Percentiles rank a stretch among this genome's conserved stretches.
Conservation (phyloP, 2,888 invertebrate species). For the Sinohyriopsis cumingii region DNA sequence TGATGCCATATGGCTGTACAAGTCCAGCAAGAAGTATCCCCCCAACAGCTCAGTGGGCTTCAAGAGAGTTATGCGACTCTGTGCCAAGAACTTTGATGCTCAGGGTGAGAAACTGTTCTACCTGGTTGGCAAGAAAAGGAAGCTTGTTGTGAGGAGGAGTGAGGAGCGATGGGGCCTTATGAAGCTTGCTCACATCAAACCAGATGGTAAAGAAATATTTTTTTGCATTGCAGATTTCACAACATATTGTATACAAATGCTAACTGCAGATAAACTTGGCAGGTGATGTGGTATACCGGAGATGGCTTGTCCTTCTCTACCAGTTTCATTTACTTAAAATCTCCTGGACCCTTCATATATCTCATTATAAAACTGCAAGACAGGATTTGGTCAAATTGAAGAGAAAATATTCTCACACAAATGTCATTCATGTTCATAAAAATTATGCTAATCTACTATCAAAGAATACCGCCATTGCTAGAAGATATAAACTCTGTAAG, state of each 20-base stretch:
- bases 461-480: too few relatives aligned
- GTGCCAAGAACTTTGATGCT: slow-evolving; percentile 36
- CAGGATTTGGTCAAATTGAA: too few relatives aligned
- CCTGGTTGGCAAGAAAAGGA: slow-evolving; percentile 25
- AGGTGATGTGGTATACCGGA: too few relatives aligned
- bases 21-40: slow-evolving; percentile 36
- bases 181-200: slow-evolving; percentile 34
- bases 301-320: too few relatives aligned
- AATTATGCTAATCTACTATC: too few relatives aligned
- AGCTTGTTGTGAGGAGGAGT: slow-evolving; percentile 37
- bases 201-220: slow-evolving; percentile 25
- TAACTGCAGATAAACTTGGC: not conserved
- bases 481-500: too few relatives aligned
- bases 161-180: slow-evolving; percentile 44
- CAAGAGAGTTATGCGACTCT: slow-evolving; percentile 43
- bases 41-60: slow-evolving; percentile 34
- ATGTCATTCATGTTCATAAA: too few relatives aligned
- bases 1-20: slow-evolving; percentile 34
- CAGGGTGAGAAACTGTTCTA: slow-evolving; percentile 35
- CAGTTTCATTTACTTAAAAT: too few relatives aligned
- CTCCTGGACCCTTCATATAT: too few relatives aligned
- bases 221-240: not conserved
- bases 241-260: not conserved
- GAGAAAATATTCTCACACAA: too few relatives aligned
- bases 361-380: too few relatives aligned